phyloP scores from a whole-genome alignment of 2,888 invertebrate species.

The Unio pictorum region DNA sequence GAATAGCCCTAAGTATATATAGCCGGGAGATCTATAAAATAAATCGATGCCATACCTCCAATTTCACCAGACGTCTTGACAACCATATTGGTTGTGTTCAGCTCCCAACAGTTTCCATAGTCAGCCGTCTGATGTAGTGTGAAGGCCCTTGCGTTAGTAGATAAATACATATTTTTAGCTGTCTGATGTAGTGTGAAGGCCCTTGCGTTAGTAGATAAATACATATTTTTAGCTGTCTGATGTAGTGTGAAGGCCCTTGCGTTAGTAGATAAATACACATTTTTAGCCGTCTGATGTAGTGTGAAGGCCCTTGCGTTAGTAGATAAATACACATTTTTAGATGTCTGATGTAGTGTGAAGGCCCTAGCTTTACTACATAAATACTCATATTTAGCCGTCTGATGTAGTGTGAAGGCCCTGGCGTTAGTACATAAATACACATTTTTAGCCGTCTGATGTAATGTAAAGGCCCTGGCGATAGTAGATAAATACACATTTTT shows the following conservation, averaged over 20 bases:
- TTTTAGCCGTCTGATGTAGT: conserved; percentile 1
- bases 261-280: conserved; percentile 1
- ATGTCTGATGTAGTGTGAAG: conserved; percentile 25
- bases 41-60: conserved; percentile 16
- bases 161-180: not conserved
- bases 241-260: conserved; percentile 34
- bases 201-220: too few species aligned
- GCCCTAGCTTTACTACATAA: conserved; percentile 20
- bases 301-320: conserved; percentile 35
- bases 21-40: too few species aligned
- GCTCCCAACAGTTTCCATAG: conserved; percentile 48
- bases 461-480: conserved; percentile 35
- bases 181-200: too few species aligned
- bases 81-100: conserved; percentile 24
- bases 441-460: conserved; percentile 6
- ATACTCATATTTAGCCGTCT: conserved; percentile 24
- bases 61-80: conserved; percentile 28
- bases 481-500: not conserved
- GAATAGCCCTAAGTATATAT: too few species aligned
- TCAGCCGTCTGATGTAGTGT: conserved; percentile 16
- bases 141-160: conserved; percentile 31
- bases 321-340: not conserved
- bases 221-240: too few species aligned
- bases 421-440: conserved; percentile 2
- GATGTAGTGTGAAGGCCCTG: conserved; percentile 34